Evolutionary conservation across 2,888 invertebrate genomes (phyloP).

Genomic region (Habrosyne pyritoides): DNA sequence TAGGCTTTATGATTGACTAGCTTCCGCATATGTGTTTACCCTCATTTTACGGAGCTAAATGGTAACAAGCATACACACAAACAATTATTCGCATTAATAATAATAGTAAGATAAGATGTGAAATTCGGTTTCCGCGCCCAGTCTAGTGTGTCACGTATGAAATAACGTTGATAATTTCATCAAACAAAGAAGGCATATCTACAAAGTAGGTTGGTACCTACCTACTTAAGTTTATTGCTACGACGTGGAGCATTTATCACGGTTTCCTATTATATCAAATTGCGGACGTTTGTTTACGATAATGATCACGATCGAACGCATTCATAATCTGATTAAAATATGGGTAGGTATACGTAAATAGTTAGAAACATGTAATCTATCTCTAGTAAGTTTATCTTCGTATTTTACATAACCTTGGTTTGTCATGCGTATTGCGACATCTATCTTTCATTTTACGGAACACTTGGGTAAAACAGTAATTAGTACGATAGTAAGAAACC

Average conservation of each 20-base stretch:
- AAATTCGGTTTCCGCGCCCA: background rate
- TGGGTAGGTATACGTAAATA: background rate
- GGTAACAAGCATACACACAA: too few species aligned
- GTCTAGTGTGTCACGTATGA: background rate
- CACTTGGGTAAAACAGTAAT: background rate
- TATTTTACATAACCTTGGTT: slow-evolving; percentile 1
- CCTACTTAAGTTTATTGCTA: background rate
- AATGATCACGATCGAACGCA: slow-evolving; percentile 1
- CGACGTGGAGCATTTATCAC: background rate
- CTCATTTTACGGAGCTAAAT: too few species aligned
- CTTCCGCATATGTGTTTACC: too few species aligned
- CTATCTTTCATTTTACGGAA: background rate
- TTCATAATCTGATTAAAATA: background rate
- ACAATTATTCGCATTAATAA: too few species aligned
- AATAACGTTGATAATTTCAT: background rate
- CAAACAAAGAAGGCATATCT: background rate
- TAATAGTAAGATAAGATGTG: background rate
- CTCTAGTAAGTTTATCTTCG: background rate
- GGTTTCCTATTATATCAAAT: background rate
- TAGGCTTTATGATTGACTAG: too few species aligned
- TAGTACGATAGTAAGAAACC: too few species aligned
- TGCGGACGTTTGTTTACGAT: slow-evolving; percentile 1
- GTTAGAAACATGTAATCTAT: too few species aligned
- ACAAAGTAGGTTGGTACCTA: background rate
- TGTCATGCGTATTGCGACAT: background rate